Conservation (phyloP, 2,797 vertebrate species). For the Cryptoprocta ferox region DNA sequence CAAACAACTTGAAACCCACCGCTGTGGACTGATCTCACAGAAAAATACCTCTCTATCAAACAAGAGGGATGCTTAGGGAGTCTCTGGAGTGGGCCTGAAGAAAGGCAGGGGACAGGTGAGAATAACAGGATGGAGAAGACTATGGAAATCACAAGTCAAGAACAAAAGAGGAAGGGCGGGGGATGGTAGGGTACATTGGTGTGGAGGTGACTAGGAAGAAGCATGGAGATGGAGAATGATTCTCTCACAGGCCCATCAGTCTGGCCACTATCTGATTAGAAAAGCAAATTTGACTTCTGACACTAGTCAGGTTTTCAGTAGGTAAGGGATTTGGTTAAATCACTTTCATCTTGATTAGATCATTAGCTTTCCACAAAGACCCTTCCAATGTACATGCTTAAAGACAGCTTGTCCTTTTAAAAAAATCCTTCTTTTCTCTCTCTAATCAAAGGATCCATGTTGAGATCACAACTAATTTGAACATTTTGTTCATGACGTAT, state of each 20-base stretch:
- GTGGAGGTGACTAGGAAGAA: neutral
- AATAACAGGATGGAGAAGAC: neutral
- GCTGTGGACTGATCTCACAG: neutral
- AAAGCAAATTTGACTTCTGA: neutral
- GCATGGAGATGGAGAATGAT: neutral
- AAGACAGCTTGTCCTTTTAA: slow-evolving; percentile 51
- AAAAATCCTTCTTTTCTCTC: neutral
- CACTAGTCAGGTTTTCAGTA: neutral
- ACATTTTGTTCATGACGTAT: slow-evolving; percentile 59
- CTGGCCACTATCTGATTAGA: neutral
- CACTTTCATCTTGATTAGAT: slow-evolving; percentile 37
- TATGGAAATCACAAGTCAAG: neutral
- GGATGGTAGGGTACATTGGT: no score
- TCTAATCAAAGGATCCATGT: slow-evolving; percentile 41
- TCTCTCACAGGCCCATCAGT: neutral
- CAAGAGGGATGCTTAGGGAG: neutral
- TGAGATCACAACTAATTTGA: slow-evolving; percentile 56
- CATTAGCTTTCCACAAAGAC: slow-evolving; percentile 38
- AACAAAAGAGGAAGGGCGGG: neutral
- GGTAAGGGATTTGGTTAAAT: neutral
- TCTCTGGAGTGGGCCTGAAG: neutral
- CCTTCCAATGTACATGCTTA: neutral
- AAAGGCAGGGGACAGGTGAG: neutral
- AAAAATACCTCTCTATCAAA: neutral
- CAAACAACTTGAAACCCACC: neutral